Base-by-base conservation (phyloP, 2,888 invertebrate genomes). In the Tipula confusa region DNA sequence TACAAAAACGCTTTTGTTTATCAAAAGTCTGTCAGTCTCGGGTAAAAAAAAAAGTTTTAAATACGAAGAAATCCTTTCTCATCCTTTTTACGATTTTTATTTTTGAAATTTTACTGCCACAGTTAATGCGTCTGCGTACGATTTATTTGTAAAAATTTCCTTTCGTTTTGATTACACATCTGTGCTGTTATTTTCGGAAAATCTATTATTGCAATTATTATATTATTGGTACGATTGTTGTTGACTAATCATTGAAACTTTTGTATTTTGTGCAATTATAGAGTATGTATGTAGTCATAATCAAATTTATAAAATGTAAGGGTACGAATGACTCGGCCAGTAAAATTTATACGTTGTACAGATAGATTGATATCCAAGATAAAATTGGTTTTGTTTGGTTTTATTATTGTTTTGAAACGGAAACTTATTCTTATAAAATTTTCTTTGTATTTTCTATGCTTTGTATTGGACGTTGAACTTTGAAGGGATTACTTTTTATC, bases 11-110 rank as follows among this genome's bases (percentile, higher is more conserved):
- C 24, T 64, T 64, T 64, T 64, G 64, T 64, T 64, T 64, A 64
- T 64, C 64, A 64, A 64, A 64, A 64, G 64, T 64, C 64, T 64
- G 64, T 64, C 64, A 64, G 64, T 64, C 64, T 64, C 64, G 64
- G 18, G 11, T n/a, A n/a, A n/a, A n/a, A n/a, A n/a, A n/a, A 24
- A 64, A 64, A 64, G n/a, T 24, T 64, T n/a, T 9, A 24, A 64
- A 64, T 64, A 64, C 64, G 64, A 64, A 64, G 64, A 64, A 64
- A 64, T 64, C 24, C 64, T 24, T 11, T 9, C 64, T 64, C 64
- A 64, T 64, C 64, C 64, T 9, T 24, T 24, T 64, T 64, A 0
- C 64, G 11, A 64, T 24, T 64, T 64, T 24, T 18, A 64, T 64
- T 64, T 64, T 64, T 18, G n/a, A 64, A 64, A 64, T 64, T n/a